Percentiles rank a stretch among this genome's conserved stretches.
Evolutionary conservation across 2,113 vertebrate species (phyloP).

Genomic region (Passer montanus): DNA sequence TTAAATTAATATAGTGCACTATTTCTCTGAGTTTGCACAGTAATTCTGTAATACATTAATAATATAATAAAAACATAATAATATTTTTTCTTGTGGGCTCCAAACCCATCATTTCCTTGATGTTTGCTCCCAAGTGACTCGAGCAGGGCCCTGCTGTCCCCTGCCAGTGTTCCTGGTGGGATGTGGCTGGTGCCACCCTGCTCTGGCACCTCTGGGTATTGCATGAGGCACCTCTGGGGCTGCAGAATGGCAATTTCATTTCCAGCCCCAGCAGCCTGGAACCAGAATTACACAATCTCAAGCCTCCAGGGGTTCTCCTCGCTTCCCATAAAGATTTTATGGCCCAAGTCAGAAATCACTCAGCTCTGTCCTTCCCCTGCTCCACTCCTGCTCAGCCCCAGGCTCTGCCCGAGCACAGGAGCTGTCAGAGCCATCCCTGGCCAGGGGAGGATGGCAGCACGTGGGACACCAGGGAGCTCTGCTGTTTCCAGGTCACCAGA

Average conservation of each 20-base stretch:
- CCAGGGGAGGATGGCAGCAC: not conserved
- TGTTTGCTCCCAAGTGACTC: not conserved
- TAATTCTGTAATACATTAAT: not conserved
- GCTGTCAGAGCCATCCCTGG: not conserved
- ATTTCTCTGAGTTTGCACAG: not conserved
- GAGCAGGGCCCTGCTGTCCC: not conserved
- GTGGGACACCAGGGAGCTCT: not conserved
- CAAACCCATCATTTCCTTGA: not conserved
- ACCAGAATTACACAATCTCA: not conserved
- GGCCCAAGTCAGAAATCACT: not conserved
- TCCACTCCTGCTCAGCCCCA: not conserved
- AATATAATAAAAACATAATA: not conserved
- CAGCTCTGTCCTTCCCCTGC: not conserved
- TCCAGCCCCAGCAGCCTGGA: not conserved
- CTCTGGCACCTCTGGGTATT: not conserved
- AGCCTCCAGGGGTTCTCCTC: not conserved
- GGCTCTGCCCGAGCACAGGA: conserved; percentile 17
- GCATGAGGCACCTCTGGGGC: not conserved
- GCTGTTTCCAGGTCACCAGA: not conserved
- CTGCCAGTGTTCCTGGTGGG: not conserved
- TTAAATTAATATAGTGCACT: not conserved
- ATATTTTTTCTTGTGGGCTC: not conserved
- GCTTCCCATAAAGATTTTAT: conserved; percentile 42
- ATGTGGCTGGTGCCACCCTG: not conserved
- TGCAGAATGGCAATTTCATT: not conserved